phyloP scores from a whole-genome alignment of 2,888 invertebrate genomes.

The Pammene fasciana region DNA sequence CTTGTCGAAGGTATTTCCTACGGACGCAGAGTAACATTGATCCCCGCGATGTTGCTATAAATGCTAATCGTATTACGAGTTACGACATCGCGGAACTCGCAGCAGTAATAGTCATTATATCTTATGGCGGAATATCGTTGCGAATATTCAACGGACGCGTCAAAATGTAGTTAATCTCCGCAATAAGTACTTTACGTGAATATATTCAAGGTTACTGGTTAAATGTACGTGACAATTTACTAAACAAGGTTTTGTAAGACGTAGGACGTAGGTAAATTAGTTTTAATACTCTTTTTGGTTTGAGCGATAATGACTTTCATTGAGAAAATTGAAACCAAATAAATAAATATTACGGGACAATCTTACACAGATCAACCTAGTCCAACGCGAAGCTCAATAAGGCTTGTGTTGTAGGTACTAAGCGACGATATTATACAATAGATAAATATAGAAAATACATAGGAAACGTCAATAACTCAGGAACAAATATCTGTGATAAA shows the following conservation, averaged over 20 bases:
- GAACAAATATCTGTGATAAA: too few species aligned
- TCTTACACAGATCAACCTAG: too few species aligned
- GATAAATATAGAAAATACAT: too few species aligned
- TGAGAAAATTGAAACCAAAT: not conserved
- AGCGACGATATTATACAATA: too few species aligned
- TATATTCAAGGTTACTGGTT: not conserved
- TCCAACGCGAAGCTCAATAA: too few species aligned
- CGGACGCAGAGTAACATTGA: too few species aligned
- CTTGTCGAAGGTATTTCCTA: too few species aligned
- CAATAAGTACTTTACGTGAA: not conserved
- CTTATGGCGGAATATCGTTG: not conserved
- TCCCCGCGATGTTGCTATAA: not conserved
- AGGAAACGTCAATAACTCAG: too few species aligned
- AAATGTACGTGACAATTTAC: slow-evolving; percentile 9
- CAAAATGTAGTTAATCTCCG: not conserved
- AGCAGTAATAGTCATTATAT: not conserved
- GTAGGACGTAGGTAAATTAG: not conserved
- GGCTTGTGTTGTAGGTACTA: too few species aligned
- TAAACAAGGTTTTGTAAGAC: not conserved
- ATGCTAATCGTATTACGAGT: not conserved
- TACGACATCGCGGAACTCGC: not conserved
- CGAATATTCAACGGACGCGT: not conserved
- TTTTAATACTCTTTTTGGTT: not conserved
- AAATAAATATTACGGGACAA: too few species aligned
- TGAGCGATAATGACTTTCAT: not conserved